These are phyloP conservation scores for Columba livia DNA, from an alignment of 2,113 vertebrate genomes.

Conservation along the genomic window DNA sequence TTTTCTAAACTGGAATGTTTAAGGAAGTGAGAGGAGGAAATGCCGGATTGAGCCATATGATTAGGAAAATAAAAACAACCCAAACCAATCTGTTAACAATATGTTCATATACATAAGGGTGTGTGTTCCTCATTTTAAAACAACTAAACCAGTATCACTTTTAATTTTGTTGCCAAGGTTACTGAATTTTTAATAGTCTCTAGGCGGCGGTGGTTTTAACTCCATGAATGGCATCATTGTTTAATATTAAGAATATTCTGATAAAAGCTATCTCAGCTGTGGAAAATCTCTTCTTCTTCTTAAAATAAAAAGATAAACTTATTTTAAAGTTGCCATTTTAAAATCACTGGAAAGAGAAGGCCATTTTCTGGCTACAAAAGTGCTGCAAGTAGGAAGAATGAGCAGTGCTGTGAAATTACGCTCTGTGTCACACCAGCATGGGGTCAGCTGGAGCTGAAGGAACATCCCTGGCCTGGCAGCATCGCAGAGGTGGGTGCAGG, in stretches of 20 bases:
- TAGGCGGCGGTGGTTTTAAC: neutral
- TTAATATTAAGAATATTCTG: neutral
- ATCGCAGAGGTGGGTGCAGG: rapidly evolving
- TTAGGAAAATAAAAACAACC: neutral
- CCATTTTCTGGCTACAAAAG: neutral
- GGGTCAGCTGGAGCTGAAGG: neutral
- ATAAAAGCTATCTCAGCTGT: neutral
- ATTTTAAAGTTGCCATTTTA: neutral
- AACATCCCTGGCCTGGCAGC: neutral
- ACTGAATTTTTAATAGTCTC: conserved; percentile 50
- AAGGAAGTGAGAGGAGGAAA: neutral
- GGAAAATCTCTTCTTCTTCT: neutral
- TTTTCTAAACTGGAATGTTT: neutral
- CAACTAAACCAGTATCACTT: neutral
- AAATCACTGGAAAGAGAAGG: neutral
- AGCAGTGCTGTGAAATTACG: neutral
- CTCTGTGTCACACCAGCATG: rapidly evolving
- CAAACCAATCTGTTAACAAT: conserved; percentile 15
- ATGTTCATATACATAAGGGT: neutral
- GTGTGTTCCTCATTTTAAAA: neutral
- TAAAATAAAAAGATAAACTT: neutral
- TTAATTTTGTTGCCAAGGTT: conserved; percentile 56
- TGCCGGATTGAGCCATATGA: neutral
- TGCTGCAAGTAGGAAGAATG: neutral
- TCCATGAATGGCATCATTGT: neutral